phyloP scores from a whole-genome alignment of 2,113 vertebrate species.

The Pachyramphus minor region DNA sequence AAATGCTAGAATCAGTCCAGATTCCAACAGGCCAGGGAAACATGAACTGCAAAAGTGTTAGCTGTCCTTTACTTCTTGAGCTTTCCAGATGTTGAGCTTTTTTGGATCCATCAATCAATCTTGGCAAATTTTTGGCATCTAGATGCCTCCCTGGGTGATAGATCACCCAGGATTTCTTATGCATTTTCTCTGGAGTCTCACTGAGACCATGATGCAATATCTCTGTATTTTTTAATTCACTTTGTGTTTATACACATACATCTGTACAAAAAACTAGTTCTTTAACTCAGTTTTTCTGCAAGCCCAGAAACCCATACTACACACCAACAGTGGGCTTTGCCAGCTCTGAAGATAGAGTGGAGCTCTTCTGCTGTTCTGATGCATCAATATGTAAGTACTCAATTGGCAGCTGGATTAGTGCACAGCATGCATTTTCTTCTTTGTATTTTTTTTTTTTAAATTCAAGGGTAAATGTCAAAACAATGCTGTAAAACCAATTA shows the following conservation, averaged over 20 bases:
- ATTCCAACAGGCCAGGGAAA: background rate
- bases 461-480: constrained; percentile 72
- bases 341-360: background rate
- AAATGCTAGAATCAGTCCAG: background rate
- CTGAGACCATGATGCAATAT: background rate
- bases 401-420: constrained; percentile 42
- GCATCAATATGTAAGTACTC: constrained; percentile 26
- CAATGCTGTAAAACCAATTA: constrained; percentile 67
- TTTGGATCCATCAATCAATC: background rate
- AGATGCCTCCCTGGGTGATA: background rate
- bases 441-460: constrained; percentile 44
- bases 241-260: background rate
- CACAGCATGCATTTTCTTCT: constrained; percentile 46
- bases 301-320: background rate
- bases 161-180: background rate
- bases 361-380: background rate
- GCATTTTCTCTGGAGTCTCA: background rate
- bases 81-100: background rate
- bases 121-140: background rate
- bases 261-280: background rate
- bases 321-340: background rate
- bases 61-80: background rate
- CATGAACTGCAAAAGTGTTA: background rate
- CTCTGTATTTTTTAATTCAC: background rate
- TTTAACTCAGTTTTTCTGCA: background rate